Percentiles rank a stretch among this genome's conserved stretches.
Evolutionary conservation across 2,113 vertebrate species (phyloP).

Genomic region (Cyprinodon tularosa): DNA sequence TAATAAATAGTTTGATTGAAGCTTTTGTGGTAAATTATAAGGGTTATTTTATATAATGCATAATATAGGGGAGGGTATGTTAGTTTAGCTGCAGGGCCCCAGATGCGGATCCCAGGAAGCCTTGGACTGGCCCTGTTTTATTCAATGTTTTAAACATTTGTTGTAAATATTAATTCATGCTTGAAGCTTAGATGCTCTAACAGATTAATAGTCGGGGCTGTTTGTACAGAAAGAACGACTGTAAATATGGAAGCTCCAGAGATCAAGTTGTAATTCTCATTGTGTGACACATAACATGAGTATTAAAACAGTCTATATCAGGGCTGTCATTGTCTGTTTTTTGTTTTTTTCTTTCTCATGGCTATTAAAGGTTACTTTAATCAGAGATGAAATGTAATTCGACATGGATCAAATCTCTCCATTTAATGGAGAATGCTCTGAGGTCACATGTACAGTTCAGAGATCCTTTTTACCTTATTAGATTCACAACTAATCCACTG

Average conservation of each 20-base stretch:
- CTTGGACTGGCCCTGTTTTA: background rate
- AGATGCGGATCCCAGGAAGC: background rate
- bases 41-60: background rate
- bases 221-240: conserved; percentile 34
- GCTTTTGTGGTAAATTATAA: background rate
- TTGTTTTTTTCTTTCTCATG: background rate
- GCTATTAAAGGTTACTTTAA: conserved; percentile 48
- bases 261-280: conserved; percentile 46
- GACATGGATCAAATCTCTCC: conserved; percentile 38
- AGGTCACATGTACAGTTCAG: conserved; percentile 1
- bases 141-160: conserved; percentile 10
- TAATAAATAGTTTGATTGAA: background rate
- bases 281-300: conserved; percentile 36
- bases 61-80: background rate
- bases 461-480: conserved; percentile 42
- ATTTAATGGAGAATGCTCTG: conserved; percentile 45
- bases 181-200: conserved; percentile 23
- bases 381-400: conserved; percentile 38
- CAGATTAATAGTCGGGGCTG: conserved; percentile 8
- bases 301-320: conserved; percentile 54
- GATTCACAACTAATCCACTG: conserved; percentile 58
- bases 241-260: conserved; percentile 43
- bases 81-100: background rate
- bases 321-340: conserved; percentile 1
- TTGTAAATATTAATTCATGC: conserved; percentile 24